Conservation (phyloP, 2,888 invertebrate genomes). For the Mythimna impura region DNA sequence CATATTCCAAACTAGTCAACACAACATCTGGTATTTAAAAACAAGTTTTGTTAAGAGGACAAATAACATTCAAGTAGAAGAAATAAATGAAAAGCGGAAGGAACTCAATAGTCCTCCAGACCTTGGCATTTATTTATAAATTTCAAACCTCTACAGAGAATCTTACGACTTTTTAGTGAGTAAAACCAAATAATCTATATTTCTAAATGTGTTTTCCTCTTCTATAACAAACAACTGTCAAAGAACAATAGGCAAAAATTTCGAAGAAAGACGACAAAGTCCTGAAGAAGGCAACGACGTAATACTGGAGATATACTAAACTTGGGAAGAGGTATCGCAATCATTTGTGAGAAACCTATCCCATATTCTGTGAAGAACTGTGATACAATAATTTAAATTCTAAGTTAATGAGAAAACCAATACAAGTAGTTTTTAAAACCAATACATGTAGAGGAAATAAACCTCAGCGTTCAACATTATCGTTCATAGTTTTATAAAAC, state of each 20-base stretch:
- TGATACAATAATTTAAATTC: not conserved
- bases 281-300: not conserved
- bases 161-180: not conserved
- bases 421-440: too few relatives aligned
- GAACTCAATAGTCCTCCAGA: not conserved
- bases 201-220: too few relatives aligned
- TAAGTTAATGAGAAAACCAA: not conserved
- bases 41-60: constrained; percentile 1
- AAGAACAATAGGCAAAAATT: not conserved
- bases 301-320: not conserved
- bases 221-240: too few relatives aligned
- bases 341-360: too few relatives aligned
- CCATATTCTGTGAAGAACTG: not conserved
- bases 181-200: not conserved
- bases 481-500: not conserved
- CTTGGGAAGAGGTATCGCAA: not conserved
- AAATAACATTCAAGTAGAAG: not conserved
- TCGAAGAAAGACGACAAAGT: not conserved
- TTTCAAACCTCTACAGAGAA: not conserved
- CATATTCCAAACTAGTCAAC: not conserved
- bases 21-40: not conserved
- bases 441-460: not conserved
- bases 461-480: not conserved
- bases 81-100: not conserved
- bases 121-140: not conserved